These are phyloP conservation scores for Ornithoptera priamus DNA, from an alignment of 2,888 invertebrate species.

Conservation along the genomic window DNA sequence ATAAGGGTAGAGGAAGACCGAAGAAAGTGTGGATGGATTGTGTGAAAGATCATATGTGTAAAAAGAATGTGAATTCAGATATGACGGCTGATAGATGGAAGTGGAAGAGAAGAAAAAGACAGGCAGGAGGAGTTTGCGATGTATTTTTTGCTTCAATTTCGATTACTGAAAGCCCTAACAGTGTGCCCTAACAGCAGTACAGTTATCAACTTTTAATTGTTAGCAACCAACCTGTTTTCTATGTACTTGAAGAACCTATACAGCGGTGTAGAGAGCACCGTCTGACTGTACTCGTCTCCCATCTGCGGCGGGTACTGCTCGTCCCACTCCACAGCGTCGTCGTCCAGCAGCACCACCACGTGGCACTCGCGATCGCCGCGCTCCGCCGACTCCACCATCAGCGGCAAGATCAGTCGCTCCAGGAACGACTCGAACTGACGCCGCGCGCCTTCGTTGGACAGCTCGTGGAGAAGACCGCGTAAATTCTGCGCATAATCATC, in stretches of 20 bases:
- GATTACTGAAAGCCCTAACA: too few relatives aligned
- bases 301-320: conserved; percentile 99
- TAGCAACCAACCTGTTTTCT: background rate
- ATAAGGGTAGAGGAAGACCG: too few relatives aligned
- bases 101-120: too few relatives aligned
- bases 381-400: conserved; percentile 96
- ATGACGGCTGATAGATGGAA: too few relatives aligned
- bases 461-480: conserved; percentile 96
- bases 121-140: too few relatives aligned
- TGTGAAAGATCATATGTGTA: too few relatives aligned
- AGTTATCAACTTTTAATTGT: too few relatives aligned
- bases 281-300: conserved; percentile 99
- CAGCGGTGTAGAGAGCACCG: conserved; percentile 96
- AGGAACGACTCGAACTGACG: conserved; percentile 98
- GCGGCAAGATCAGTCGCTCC: conserved; percentile 95
- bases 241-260: conserved; percentile 95
- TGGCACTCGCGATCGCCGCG: conserved; percentile 98
- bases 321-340: conserved; percentile 98
- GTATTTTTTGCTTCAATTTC: too few relatives aligned
- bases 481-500: conserved; percentile 85
- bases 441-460: conserved; percentile 99
- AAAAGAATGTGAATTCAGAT: too few relatives aligned
- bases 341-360: conserved; percentile 95
- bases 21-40: too few relatives aligned
- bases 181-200: too few relatives aligned